Evolutionary conservation across 2,797 vertebrate species (phyloP).

Genomic region (Otolemur crassicaudatus): DNA sequence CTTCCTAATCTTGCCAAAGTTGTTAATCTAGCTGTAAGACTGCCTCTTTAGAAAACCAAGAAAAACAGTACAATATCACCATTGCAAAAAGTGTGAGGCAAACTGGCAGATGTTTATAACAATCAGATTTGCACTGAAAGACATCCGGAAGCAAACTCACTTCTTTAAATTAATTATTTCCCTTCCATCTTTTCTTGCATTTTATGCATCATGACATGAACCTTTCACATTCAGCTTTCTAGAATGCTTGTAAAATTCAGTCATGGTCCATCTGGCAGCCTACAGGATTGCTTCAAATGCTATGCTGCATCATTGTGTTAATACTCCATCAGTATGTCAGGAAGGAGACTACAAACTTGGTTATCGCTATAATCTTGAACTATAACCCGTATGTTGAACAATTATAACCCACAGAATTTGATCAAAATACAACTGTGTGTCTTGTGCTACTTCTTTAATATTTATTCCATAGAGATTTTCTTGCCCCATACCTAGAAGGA

Average conservation of each 20-base stretch:
- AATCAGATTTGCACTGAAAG: background rate
- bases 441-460: background rate
- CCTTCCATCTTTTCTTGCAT: slow-evolving; percentile 18
- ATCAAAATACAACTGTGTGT: background rate
- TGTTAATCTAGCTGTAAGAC: background rate
- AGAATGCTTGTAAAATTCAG: background rate
- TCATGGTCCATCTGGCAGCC: background rate
- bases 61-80: background rate
- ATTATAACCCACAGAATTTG: slow-evolving; percentile 14
- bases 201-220: background rate
- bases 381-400: background rate
- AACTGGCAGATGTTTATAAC: slow-evolving; percentile 30
- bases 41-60: slow-evolving; percentile 11
- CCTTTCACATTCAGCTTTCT: slow-evolving; percentile 35
- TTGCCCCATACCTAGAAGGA: background rate
- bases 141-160: background rate
- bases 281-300: background rate
- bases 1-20: slow-evolving; percentile 20
- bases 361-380: background rate
- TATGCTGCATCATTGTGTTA: background rate
- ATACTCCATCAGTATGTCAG: background rate
- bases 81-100: background rate
- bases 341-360: background rate
- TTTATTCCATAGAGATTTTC: background rate
- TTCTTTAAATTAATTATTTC: slow-evolving; percentile 31